These are phyloP conservation scores for Drosophila falleni DNA, from an alignment of 2,888 invertebrate species.

Conservation along the genomic window DNA sequence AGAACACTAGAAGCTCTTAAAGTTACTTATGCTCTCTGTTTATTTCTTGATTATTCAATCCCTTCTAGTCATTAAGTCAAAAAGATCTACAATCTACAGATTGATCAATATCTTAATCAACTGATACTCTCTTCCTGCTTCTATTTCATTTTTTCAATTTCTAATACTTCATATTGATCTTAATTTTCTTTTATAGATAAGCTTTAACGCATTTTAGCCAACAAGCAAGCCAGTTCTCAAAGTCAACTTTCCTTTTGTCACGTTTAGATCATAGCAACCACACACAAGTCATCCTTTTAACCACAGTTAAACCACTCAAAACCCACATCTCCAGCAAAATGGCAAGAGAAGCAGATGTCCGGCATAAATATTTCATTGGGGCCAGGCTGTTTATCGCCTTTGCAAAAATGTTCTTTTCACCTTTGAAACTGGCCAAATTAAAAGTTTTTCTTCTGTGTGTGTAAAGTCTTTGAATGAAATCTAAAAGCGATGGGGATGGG, in stretches of 20 bases:
- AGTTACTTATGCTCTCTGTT: neutral
- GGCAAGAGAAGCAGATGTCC: conserved; percentile 40
- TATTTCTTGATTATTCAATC: neutral
- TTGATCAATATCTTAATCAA: neutral
- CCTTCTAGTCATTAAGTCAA: neutral
- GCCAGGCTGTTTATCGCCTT: conserved; percentile 36
- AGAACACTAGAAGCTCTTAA: neutral
- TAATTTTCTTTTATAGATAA: neutral
- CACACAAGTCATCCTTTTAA: conserved; percentile 4
- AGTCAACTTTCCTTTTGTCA: neutral
- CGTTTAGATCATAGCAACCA: conserved; percentile 2
- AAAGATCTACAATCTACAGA: neutral
- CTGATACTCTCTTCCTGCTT: neutral
- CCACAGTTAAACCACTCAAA: conserved; percentile 1
- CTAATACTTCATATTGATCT: neutral
- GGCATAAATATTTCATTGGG: conserved; percentile 72
- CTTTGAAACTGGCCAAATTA: conserved; percentile 77
- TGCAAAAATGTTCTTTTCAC: conserved; percentile 59
- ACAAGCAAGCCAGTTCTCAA: neutral
- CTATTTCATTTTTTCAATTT: neutral
- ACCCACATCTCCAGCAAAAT: conserved; percentile 23
- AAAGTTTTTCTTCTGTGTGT: conserved; percentile 59
- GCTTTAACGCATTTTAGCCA: neutral
- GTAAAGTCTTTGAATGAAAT: conserved; percentile 56
- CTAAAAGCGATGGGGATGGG: neutral